Evolutionary conservation across 2,888 invertebrate species (phyloP), one percentile per base, ranked within the genome.

Genomic region (Drosophila yooni): DNA sequence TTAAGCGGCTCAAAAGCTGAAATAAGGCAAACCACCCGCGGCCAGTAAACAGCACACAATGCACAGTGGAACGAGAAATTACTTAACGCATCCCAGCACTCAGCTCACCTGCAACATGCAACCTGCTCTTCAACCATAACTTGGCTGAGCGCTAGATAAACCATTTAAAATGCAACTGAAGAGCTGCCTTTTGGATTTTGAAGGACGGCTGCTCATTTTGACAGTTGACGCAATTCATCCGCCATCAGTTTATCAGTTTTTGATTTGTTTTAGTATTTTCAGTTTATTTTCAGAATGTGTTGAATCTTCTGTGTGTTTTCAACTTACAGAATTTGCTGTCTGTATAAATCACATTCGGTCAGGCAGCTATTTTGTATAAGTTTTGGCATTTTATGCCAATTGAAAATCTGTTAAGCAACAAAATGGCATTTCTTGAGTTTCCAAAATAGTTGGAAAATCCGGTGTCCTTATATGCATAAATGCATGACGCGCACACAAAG

Each of bases 1-100:
- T 74, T 74, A 71, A 83, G 83, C 70, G 69, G 72, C 48, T 79
- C 64, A 76, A 82, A 83, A 76, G 70, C 70, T 73, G 67, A 74
- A 76, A 79, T 69, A 78, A 73, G 53, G 54, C 67, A 81, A 73
- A 76, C 38, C 70, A 70, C 82, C 84, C 69, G 67, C 74, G 84
- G 82, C 73, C 69, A 76, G 81, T 64, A 75, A 77, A 76, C 77
- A 78, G 51, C 36, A 34, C 61, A 56, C 33, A 25, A 25, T 25
- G 63, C 80, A 78, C 71, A 75, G 76, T 77, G 79, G 62, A 25
- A 48, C 54, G 56, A 71, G 36, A 27, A 43, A 60, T 27, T 29
- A 36, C 18, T 29, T n/a, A 21, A 13, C 21, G 57, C 29, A 13
- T 38, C 27, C 29, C 5, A 15, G 40, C n/a, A 13, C 29, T 10